Base-by-base conservation (phyloP, 2,113 vertebrate species). In the Solea senegalensis region DNA sequence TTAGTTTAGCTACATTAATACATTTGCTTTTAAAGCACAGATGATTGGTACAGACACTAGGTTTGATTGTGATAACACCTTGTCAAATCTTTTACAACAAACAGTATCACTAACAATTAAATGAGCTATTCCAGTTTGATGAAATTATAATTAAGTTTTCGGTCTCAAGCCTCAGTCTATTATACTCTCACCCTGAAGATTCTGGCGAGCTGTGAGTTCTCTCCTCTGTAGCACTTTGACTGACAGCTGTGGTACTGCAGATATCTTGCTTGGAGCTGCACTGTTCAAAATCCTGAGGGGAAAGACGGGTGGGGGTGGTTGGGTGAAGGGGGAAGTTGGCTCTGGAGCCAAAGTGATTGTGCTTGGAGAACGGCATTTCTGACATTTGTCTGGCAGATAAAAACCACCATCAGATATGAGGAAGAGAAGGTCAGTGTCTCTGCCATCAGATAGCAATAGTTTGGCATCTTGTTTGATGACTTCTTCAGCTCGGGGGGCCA, bases 311-410 rank as follows among this genome's bases (percentile, higher is more conserved):
- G 56, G 15, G 10, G 14, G 14, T 1, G 13, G 14, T 7, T 49
- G 48, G 51, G 49, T 5, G 14, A 13, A 48, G 12, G 46, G 53
- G 55, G 65, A 80, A 65, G 74, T 67, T 67, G 76, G 79, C 53
- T 16, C 54, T 48, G 43, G 71, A 73, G 75, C 80, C 86, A 89
- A 80, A 90, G 85, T 75, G 86, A 90, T 87, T 90, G 82, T 70
- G 83, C 84, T 79, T 63, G 66, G 89, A 82, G 85, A 92, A 87
- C 83, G 80, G 87, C 81, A 86, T 92, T 90, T 91, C 78, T 92
- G 90, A 92, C 92, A 92, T 92, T 92, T 88, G 87, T 89, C 87
- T 86, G 85, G 77, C 77, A 88, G 90, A 92, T 91, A 92, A 93
- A 91, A 88, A 74, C 15, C 72, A 61, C 80, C 78, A 90, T 91